phyloP scores from a whole-genome alignment of 2,888 invertebrate genomes.

The Kryphioiulus occultus region DNA sequence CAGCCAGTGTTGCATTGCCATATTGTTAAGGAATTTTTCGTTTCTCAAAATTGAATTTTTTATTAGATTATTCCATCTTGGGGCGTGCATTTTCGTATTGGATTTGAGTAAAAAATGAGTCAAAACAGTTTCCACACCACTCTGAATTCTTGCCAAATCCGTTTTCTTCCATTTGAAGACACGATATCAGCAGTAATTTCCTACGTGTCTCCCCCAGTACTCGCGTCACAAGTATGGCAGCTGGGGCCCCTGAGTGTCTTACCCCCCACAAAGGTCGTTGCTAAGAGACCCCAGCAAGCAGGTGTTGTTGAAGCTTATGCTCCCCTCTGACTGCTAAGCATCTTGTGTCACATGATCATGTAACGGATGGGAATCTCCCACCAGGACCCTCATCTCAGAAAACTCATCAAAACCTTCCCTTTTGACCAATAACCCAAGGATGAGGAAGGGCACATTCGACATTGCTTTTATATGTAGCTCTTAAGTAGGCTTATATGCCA shows the following conservation, averaged over 20 bases:
- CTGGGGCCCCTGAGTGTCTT: background rate
- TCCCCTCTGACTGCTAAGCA: constrained; percentile 12
- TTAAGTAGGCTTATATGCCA: background rate
- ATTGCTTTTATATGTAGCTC: background rate
- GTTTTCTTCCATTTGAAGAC: background rate
- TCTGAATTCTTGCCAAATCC: background rate
- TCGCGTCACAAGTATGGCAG: background rate
- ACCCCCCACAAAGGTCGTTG: background rate
- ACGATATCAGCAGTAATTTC: background rate
- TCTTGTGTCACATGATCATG: background rate
- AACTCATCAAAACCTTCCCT: constrained; percentile 10
- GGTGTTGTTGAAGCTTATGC: constrained; percentile 31
- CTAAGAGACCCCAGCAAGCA: background rate
- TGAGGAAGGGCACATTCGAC: background rate
- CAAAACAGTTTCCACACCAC: background rate
- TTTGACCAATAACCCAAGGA: constrained; percentile 2
- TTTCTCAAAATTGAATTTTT: background rate
- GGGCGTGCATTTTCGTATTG: background rate
- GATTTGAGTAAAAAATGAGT: background rate
- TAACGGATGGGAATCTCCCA: background rate
- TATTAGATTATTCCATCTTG: background rate
- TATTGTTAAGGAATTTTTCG: background rate
- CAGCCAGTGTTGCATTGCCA: too few species aligned
- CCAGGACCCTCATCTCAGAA: constrained; percentile 16
- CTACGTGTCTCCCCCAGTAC: background rate